phyloP scores from a whole-genome alignment of 1,140 invertebrate genomes.

The Dryas iulia region DNA sequence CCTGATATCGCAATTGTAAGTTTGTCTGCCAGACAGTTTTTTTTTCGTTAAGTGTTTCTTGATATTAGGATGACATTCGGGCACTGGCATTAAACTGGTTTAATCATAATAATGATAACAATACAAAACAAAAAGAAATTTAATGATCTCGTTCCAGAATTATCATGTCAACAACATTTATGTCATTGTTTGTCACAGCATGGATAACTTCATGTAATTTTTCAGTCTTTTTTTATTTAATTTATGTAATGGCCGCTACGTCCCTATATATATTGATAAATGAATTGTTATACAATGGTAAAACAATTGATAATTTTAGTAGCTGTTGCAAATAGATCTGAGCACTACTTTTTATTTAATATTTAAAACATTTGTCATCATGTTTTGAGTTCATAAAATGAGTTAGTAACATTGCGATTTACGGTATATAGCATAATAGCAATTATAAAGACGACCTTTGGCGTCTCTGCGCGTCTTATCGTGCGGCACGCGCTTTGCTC shows the following conservation, averaged over 20 bases:
- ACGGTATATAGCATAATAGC: background rate
- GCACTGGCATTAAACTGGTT: slow-evolving; percentile 3
- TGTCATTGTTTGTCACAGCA: too few species aligned
- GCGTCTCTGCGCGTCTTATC: slow-evolving; percentile 6
- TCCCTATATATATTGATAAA: too few species aligned
- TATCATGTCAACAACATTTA: background rate
- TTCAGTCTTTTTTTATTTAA: too few species aligned
- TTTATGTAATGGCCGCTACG: too few species aligned
- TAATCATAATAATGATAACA: background rate
- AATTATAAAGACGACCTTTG: slow-evolving; percentile 7
- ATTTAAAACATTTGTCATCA: too few species aligned
- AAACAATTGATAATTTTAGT: too few species aligned
- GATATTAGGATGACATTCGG: background rate
- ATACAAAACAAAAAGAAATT: background rate
- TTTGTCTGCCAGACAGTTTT: background rate
- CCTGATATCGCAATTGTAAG: background rate
- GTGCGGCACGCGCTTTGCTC: slow-evolving; percentile 19
- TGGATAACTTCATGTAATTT: too few species aligned
- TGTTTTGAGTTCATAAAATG: background rate
- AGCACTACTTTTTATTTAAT: too few species aligned
- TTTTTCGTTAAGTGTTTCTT: background rate
- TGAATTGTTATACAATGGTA: too few species aligned
- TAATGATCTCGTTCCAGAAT: background rate
- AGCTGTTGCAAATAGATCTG: too few species aligned
- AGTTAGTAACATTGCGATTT: background rate